Conservation (phyloP, 2,888 invertebrate species). For the Elgonia sp. region DNA sequence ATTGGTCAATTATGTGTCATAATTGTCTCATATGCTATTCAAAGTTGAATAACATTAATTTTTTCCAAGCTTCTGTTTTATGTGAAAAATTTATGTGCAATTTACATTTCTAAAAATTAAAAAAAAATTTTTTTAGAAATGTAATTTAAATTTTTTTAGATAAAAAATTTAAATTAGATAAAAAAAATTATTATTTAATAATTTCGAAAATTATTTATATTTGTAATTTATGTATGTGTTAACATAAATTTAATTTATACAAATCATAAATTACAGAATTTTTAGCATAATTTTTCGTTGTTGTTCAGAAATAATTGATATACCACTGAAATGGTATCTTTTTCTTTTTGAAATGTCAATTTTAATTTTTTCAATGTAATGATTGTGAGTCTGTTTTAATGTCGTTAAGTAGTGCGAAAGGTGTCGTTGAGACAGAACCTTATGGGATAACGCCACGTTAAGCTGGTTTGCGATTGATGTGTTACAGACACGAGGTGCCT, state of each 20-base stretch:
- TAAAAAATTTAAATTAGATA: too few relatives aligned
- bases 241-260: too few relatives aligned
- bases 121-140: too few relatives aligned
- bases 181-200: too few relatives aligned
- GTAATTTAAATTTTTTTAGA: too few relatives aligned
- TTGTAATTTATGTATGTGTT: background rate
- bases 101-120: too few relatives aligned
- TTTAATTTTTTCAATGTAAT: background rate
- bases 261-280: too few relatives aligned
- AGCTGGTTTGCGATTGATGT: conserved; percentile 87
- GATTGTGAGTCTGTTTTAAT: conserved; percentile 32
- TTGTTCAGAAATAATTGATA: conserved; percentile 14
- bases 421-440: conserved; percentile 72
- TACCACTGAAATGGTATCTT: conserved; percentile 8
- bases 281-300: too few relatives aligned
- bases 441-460: conserved; percentile 86
- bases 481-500: conserved; percentile 99
- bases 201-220: background rate
- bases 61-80: background rate
- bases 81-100: too few relatives aligned
- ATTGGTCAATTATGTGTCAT: conserved; percentile 20
- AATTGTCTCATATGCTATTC: background rate
- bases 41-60: background rate
- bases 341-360: too few relatives aligned
- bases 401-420: conserved; percentile 57